phyloP scores from a whole-genome alignment of 2,113 vertebrate genomes.

The Prolemur simus region DNA sequence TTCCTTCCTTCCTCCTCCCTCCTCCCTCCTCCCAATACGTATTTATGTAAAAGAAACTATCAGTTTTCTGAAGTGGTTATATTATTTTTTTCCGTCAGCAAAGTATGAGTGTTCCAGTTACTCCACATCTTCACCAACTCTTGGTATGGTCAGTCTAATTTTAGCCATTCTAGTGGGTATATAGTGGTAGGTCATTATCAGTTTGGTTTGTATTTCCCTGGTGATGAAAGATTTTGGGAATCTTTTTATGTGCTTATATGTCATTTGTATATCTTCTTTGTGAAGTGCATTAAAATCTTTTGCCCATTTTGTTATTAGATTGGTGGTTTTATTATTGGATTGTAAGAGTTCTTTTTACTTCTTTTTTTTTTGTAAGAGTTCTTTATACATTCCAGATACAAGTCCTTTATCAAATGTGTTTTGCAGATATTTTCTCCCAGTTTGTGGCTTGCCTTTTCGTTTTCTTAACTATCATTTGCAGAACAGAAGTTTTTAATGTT shows the following conservation, averaged over 20 bases:
- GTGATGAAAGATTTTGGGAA: neutral
- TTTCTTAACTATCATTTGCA: neutral
- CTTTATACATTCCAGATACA: neutral
- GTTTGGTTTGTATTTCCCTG: neutral
- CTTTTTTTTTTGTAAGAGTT: neutral
- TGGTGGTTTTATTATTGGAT: neutral
- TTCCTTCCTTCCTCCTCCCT: too few species aligned
- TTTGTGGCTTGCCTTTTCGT: neutral
- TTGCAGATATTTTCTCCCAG: neutral
- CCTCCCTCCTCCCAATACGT: too few species aligned
- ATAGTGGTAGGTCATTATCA: neutral
- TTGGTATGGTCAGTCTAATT: neutral
- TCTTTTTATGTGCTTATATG: neutral
- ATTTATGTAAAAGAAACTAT: neutral
- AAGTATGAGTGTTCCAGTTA: neutral
- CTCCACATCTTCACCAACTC: neutral
- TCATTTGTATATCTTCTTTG: neutral
- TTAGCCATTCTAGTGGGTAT: neutral
- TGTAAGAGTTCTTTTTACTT: too few species aligned
- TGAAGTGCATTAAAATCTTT: neutral
- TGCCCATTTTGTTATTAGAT: neutral
- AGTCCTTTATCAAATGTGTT: neutral
- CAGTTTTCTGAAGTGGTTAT: neutral
- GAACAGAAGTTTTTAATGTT: neutral
- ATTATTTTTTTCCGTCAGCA: neutral